Evolutionary conservation across 2,797 vertebrate species (phyloP).

Genomic region (Loris lydekkerianus): DNA sequence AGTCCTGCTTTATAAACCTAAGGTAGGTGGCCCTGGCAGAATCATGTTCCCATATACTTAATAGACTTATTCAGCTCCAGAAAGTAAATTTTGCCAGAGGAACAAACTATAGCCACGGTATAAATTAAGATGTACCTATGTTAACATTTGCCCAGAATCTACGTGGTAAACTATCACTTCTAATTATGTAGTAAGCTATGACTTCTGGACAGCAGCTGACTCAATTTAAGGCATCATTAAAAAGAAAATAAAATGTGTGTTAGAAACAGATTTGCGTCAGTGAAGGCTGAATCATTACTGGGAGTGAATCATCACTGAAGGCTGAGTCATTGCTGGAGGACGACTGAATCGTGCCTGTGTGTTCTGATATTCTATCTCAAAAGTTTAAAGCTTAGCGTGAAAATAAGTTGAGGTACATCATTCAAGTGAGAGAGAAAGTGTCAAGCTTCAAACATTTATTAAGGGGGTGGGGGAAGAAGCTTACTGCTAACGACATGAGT

Average conservation of each 20-base stretch:
- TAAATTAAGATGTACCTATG: background rate
- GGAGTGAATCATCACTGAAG: conserved; percentile 62
- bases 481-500: conserved; percentile 15
- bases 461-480: background rate
- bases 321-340: conserved; percentile 68
- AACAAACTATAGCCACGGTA: conserved; percentile 25
- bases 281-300: conserved; percentile 74
- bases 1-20: background rate
- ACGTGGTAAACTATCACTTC: background rate
- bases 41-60: background rate
- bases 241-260: conserved; percentile 65
- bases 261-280: conserved; percentile 70
- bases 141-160: background rate
- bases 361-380: conserved; percentile 5
- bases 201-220: conserved; percentile 23
- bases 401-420: conserved; percentile 46
- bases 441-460: conserved; percentile 47
- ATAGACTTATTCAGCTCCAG: background rate
- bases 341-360: conserved; percentile 59
- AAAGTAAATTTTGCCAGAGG: conserved; percentile 55
- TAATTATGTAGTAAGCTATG: conserved; percentile 36
- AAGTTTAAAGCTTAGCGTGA: conserved; percentile 60
- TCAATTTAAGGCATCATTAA: conserved; percentile 66
- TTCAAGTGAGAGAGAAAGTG: background rate
- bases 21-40: background rate